Evolutionary conservation across 2,113 vertebrate genomes (phyloP).

Genomic region (Leucoraja erinaceus): DNA sequence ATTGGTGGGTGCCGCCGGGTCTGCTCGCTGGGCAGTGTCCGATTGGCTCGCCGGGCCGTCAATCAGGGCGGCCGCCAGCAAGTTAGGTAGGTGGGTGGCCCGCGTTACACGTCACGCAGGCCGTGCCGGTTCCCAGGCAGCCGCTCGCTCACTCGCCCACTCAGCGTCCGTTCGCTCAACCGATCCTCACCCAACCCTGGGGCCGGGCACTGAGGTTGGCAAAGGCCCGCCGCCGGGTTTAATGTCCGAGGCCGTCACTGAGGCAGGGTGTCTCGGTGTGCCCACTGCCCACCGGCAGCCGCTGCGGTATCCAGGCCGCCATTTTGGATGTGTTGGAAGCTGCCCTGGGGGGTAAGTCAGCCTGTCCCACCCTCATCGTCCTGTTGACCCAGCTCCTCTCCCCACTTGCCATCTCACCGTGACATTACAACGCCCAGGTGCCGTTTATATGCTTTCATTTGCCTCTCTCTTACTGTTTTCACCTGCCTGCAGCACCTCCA

Average conservation of each 20-base stretch:
- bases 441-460: neutral
- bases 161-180: too few relatives aligned
- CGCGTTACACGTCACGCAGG: neutral
- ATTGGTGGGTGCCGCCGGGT: neutral
- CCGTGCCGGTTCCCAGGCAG: neutral
- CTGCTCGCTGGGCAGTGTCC: accelerated
- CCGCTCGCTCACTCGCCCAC: too few relatives aligned
- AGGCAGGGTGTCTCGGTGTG: neutral
- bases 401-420: neutral
- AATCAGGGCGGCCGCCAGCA: too few relatives aligned
- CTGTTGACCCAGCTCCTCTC: neutral
- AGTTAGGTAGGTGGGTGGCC: neutral
- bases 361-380: too few relatives aligned
- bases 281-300: neutral
- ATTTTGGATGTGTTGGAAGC: constrained; percentile 33
- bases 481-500: too few relatives aligned
- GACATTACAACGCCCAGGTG: too few relatives aligned
- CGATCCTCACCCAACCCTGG: too few relatives aligned
- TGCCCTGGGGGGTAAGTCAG: neutral
- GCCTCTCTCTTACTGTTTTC: too few relatives aligned
- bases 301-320: constrained; percentile 21
- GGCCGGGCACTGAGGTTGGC: too few relatives aligned
- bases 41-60: neutral
- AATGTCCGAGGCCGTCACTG: too few relatives aligned
- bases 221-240: neutral